These are phyloP conservation scores for Callinectes sapidus DNA, from an alignment of 2,888 invertebrate genomes.

Conservation along the genomic window DNA sequence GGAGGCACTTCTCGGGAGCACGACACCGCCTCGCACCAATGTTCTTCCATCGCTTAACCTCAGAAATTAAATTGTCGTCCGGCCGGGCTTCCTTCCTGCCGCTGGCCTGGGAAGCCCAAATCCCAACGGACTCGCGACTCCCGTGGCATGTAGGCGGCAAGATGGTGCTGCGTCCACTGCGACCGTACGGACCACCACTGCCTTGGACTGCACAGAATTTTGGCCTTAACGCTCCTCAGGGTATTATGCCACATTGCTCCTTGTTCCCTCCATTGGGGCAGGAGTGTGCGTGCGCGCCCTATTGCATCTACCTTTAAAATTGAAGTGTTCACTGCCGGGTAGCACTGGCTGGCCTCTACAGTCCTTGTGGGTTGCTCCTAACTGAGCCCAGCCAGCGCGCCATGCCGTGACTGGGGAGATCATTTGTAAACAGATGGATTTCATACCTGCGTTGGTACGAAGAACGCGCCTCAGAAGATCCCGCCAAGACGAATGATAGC, in stretches of 20 bases:
- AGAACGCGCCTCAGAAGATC: constrained; percentile 14
- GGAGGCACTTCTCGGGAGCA: not conserved
- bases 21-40: constrained; percentile 7
- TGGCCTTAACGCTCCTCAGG: not conserved
- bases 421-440: constrained; percentile 51
- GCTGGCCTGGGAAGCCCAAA: not conserved
- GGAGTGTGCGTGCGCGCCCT: not conserved
- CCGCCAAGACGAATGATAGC: not conserved
- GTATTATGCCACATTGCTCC: not conserved
- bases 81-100: constrained; percentile 30
- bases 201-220: not conserved
- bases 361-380: not conserved
- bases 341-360: not conserved
- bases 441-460: constrained; percentile 30
- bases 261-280: not conserved
- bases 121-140: constrained; percentile 27
- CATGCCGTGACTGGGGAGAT: constrained; percentile 2
- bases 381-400: not conserved
- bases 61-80: constrained; percentile 25
- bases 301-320: not conserved
- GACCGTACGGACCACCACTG: constrained; percentile 3
- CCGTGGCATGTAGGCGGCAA: not conserved
- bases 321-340: not conserved
- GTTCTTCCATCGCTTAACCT: constrained; percentile 10
- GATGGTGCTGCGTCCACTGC: not conserved